A percentile compares a stretch with the other conserved stretches of the same genome.
These are phyloP conservation scores for Sinella curviseta DNA, from an alignment of 1,140 invertebrate genomes.

Conservation along the genomic window DNA sequence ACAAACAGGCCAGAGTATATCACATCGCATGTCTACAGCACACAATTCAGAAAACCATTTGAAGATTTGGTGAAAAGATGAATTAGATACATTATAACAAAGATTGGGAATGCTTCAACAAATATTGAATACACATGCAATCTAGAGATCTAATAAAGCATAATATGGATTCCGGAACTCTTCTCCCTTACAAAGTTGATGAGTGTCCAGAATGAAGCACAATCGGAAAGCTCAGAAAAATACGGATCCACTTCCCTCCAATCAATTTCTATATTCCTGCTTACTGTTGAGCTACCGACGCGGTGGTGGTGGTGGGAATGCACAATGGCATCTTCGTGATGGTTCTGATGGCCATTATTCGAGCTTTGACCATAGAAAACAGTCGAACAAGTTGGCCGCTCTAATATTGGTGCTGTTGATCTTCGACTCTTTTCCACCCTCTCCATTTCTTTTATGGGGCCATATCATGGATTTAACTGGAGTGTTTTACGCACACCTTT, in stretches of 20 bases:
- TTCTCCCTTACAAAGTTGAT: constrained; percentile 16
- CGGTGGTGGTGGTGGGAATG: neutral
- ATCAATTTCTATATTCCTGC: constrained; percentile 2
- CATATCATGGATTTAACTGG: too few relatives aligned
- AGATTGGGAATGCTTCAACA: too few relatives aligned
- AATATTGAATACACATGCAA: too few relatives aligned
- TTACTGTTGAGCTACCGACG: neutral
- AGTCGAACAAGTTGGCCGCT: too few relatives aligned
- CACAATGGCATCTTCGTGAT: neutral
- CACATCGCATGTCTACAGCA: constrained; percentile 6
- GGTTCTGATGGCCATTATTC: too few relatives aligned
- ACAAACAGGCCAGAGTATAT: constrained; percentile 19
- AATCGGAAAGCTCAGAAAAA: constrained; percentile 23
- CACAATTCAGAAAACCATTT: neutral
- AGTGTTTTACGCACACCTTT: too few relatives aligned
- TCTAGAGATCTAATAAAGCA: neutral
- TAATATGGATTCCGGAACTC: neutral
- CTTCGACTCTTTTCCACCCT: neutral
- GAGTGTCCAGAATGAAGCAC: constrained; percentile 8
- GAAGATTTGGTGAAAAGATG: neutral
- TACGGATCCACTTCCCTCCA: constrained; percentile 13
- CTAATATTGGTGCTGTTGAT: too few relatives aligned
- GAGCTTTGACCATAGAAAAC: too few relatives aligned
- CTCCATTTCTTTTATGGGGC: neutral
- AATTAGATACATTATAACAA: too few relatives aligned